Base-by-base conservation (phyloP, 2,797 vertebrate species). In the Pampus argenteus region DNA sequence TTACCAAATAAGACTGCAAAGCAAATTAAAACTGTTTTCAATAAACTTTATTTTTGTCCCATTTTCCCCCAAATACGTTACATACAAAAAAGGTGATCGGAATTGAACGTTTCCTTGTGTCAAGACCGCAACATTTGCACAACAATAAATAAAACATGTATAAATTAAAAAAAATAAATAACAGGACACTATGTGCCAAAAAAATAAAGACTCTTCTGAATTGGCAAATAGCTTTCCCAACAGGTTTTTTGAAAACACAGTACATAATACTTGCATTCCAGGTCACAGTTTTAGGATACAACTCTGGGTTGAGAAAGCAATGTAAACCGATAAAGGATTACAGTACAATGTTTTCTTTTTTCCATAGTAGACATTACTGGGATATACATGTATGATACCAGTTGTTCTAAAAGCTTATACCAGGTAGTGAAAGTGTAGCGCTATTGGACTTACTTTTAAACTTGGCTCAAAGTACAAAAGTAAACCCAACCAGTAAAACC, bases 81-180 rank as follows among this genome's bases (percentile, higher is more conserved):
- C 89, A 92, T 92, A 94, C 90, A 94, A 95, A 94, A 95, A 94
- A 91, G 76, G 93, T 94, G 94, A 94, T 90, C 79, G 80, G 88
- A 85, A 90, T 81, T 89, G 77, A 94, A 94, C 91, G 83, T 90
- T 87, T 89, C 69, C 83, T 90, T 76, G 85, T 94, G 93, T 92
- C 91, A 91, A 94, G 85, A 93, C 84, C 69, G 15, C 78, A 91
- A 92, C 86, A 90, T 85, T 90, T 94, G 88, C 88, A 94, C 88
- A 76, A 75, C 66, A 93, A 95, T 94, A 95, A 95, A 94, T 94
- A 87, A 93, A 92, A 82, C 75, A 90, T 80, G 78, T 91, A 94
- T 92, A 94, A 91, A 95, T 92, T n/a, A n/a, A 91, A 92, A 93
- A 88, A 93, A 93, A 94, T 92, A 94, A 93, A 94, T 93, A 92